These are phyloP conservation scores for Drosophila neotestacea DNA, from an alignment of 2,888 invertebrate species.

Conservation along the genomic window DNA sequence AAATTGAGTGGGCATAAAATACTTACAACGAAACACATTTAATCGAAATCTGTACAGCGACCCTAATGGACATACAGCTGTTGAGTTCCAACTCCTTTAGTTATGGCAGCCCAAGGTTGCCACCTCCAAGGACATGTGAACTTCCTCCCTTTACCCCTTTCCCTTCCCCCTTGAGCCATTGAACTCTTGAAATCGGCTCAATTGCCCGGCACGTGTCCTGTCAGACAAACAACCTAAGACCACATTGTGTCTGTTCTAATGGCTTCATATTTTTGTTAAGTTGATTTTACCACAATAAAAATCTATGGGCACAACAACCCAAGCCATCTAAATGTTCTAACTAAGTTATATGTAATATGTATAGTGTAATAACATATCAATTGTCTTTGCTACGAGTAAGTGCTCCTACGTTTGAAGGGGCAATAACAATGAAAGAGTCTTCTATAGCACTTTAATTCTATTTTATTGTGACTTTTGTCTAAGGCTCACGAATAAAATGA, in stretches of 20 bases:
- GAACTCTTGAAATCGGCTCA: conserved; percentile 41
- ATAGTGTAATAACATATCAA: conserved; percentile 36
- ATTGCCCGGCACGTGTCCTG: conserved; percentile 60
- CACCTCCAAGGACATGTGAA: conserved; percentile 39
- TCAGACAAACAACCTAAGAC: conserved; percentile 35
- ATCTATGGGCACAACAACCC: conserved; percentile 37
- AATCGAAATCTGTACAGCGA: conserved; percentile 50
- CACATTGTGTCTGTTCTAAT: conserved; percentile 55
- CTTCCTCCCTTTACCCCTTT: background rate
- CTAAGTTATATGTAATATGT: conserved; percentile 11
- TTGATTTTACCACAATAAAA: conserved; percentile 53
- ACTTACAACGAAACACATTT: conserved; percentile 64
- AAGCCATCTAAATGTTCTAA: conserved; percentile 29
- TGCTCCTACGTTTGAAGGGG: background rate
- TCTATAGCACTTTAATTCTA: conserved; percentile 4
- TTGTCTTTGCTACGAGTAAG: conserved; percentile 13
- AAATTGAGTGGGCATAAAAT: conserved; percentile 69
- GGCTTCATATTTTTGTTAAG: conserved; percentile 55
- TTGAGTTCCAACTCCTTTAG: conserved; percentile 34
- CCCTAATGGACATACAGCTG: conserved; percentile 49
- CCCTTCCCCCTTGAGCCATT: conserved; percentile 12
- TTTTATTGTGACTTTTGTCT: conserved; percentile 6
- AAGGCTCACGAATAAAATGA: background rate
- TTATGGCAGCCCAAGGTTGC: conserved; percentile 35
- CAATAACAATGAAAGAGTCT: conserved; percentile 17